A percentile compares a stretch with the other conserved stretches of the same genome.
These are phyloP conservation scores for Lates calcarifer DNA, from an alignment of 2,113 vertebrate genomes.

Conservation along the genomic window DNA sequence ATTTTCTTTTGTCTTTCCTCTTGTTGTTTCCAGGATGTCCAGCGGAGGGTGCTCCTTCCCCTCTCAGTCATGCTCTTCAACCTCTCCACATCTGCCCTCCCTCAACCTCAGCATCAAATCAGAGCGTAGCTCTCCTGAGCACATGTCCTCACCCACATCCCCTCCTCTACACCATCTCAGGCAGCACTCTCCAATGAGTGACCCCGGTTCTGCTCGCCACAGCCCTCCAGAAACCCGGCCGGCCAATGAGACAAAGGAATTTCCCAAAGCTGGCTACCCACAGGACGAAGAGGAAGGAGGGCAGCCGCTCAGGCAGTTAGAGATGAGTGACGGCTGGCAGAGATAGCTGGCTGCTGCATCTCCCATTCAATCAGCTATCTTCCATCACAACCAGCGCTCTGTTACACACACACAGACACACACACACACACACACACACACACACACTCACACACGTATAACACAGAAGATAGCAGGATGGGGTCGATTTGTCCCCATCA, in stretches of 20 bases:
- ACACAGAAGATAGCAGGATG: slow-evolving; percentile 25
- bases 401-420: neutral
- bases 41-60: slow-evolving; percentile 79
- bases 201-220: slow-evolving; percentile 57
- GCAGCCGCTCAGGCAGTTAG: slow-evolving; percentile 74
- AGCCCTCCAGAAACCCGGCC: slow-evolving; percentile 63
- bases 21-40: slow-evolving; percentile 79
- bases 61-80: slow-evolving; percentile 74
- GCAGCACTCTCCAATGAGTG: slow-evolving; percentile 76
- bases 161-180: slow-evolving; percentile 76
- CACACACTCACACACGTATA: slow-evolving; percentile 2
- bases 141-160: slow-evolving; percentile 80
- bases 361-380: slow-evolving; percentile 40
- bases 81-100: slow-evolving; percentile 76
- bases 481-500: slow-evolving; percentile 15
- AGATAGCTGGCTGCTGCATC: slow-evolving; percentile 84
- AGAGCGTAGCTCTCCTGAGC: slow-evolving; percentile 89
- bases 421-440: slow-evolving; percentile 21
- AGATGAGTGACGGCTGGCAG: slow-evolving; percentile 87
- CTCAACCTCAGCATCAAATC: slow-evolving; percentile 91
- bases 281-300: slow-evolving; percentile 78
- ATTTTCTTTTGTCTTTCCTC: neutral
- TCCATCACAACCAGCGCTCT: slow-evolving; percentile 31
- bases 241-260: slow-evolving; percentile 79
- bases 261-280: slow-evolving; percentile 82